Conservation (phyloP, 2,797 vertebrate genomes). For the Mormyrus hasselquistii region DNA sequence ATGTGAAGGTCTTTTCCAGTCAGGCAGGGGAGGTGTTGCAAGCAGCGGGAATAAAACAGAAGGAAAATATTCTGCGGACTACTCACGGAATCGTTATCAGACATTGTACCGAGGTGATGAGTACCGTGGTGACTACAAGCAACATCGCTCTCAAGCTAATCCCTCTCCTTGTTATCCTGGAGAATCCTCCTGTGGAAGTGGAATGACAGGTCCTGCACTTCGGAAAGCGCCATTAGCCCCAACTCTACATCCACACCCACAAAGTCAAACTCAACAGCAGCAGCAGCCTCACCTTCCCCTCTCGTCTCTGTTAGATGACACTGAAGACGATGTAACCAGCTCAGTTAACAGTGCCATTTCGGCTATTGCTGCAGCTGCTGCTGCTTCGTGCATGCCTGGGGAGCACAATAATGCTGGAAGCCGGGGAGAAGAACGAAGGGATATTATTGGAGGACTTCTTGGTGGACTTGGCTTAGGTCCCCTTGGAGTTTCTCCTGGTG, state of each 20-base stretch:
- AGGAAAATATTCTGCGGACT: slow-evolving; percentile 68
- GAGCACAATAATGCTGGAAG: slow-evolving; percentile 55
- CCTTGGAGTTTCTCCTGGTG: slow-evolving; percentile 53
- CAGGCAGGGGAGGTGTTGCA: slow-evolving; percentile 64
- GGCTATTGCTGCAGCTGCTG: slow-evolving; percentile 65
- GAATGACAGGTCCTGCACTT: slow-evolving; percentile 68
- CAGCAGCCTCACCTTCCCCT: slow-evolving; percentile 70
- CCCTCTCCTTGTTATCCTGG: slow-evolving; percentile 71
- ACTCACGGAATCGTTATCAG: slow-evolving; percentile 75
- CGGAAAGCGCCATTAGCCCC: slow-evolving; percentile 74
- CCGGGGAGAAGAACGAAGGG: slow-evolving; percentile 71
- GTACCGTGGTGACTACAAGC: slow-evolving; percentile 61
- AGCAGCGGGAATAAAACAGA: slow-evolving; percentile 67
- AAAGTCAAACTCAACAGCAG: slow-evolving; percentile 64
- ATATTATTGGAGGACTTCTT: slow-evolving; percentile 73
- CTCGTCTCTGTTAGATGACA: slow-evolving; percentile 73
- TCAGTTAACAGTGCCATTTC: slow-evolving; percentile 75
- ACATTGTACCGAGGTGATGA: slow-evolving; percentile 51
- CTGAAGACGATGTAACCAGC: slow-evolving; percentile 75
- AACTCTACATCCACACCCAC: slow-evolving; percentile 72
- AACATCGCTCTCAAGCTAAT: slow-evolving; percentile 74
- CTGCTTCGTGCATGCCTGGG: slow-evolving; percentile 44
- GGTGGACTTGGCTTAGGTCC: slow-evolving; percentile 72
- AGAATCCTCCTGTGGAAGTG: slow-evolving; percentile 69
- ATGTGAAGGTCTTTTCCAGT: slow-evolving; percentile 66